Conservation (phyloP, 2,113 vertebrate genomes). For the Hucho hucho region DNA sequence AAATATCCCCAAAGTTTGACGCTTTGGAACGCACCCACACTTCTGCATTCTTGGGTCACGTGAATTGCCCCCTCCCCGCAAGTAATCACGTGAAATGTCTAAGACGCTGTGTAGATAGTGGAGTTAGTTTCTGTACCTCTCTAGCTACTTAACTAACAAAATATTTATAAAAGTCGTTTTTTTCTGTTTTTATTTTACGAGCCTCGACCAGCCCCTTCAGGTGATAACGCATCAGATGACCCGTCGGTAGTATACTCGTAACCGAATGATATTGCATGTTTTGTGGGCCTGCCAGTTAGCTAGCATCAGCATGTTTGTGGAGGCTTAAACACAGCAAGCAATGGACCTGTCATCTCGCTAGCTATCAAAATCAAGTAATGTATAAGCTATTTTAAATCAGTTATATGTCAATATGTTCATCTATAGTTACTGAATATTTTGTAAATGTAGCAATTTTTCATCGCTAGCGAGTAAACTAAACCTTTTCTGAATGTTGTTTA, state of each 20-base stretch:
- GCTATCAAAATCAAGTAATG: conserved; percentile 46
- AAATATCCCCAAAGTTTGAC: too few species aligned
- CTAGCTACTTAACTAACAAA: background rate
- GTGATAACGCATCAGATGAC: background rate
- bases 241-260: background rate
- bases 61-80: background rate
- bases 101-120: background rate
- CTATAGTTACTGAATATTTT: background rate
- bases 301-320: conserved; percentile 48
- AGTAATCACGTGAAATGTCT: background rate
- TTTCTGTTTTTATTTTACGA: background rate
- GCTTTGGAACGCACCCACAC: too few species aligned
- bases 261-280: background rate
- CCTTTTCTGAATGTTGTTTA: too few species aligned
- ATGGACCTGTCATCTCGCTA: conserved; percentile 41
- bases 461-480: too few species aligned
- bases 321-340: conserved; percentile 73
- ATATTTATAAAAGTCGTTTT: background rate
- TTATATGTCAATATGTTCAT: too few species aligned
- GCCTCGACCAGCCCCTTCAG: background rate
- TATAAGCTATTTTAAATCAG: conserved; percentile 10
- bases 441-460: background rate
- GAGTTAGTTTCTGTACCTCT: background rate
- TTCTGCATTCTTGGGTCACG: background rate
- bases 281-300: background rate